phyloP scores from a whole-genome alignment of 2,888 invertebrate genomes.

The Chesias legatella region DNA sequence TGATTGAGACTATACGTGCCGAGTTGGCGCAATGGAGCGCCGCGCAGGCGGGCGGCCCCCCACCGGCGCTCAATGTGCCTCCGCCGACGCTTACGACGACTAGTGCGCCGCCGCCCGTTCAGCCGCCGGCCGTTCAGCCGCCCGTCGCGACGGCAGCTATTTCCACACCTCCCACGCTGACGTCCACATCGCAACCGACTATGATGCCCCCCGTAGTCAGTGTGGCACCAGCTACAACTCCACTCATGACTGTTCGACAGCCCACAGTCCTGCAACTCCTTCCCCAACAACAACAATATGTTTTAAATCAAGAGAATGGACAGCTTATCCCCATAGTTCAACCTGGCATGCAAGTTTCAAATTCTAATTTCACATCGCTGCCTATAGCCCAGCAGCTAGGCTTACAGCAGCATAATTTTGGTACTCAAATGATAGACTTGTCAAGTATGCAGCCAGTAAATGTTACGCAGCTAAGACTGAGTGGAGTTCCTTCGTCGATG shows the following conservation, averaged over 20 bases:
- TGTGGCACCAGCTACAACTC: conserved; percentile 59
- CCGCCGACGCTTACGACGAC: conserved; percentile 63
- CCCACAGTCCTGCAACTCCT: conserved; percentile 68
- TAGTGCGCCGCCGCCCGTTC: conserved; percentile 53
- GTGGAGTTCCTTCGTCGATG: conserved; percentile 72
- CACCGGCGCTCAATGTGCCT: conserved; percentile 59
- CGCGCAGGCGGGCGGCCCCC: conserved; percentile 67
- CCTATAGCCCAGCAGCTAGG: conserved; percentile 60
- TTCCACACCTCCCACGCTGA: conserved; percentile 53
- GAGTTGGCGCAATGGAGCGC: conserved; percentile 67
- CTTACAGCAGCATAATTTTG: conserved; percentile 67
- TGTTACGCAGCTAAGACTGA: conserved; percentile 65
- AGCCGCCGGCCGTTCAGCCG: conserved; percentile 56
- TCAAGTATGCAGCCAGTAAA: conserved; percentile 73
- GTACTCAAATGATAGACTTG: conserved; percentile 68
- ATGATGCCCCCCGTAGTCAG: conserved; percentile 66
- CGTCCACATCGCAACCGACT: conserved; percentile 53
- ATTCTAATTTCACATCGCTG: conserved; percentile 66
- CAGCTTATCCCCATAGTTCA: conserved; percentile 75
- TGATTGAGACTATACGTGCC: conserved; percentile 88
- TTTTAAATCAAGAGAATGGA: conserved; percentile 70
- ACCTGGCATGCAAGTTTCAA: conserved; percentile 68
- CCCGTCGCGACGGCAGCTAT: conserved; percentile 54
- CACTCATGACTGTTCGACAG: conserved; percentile 72
- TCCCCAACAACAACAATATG: conserved; percentile 69